Conservation (phyloP, 2,888 invertebrate species). For the Lumbricus terrestris region DNA sequence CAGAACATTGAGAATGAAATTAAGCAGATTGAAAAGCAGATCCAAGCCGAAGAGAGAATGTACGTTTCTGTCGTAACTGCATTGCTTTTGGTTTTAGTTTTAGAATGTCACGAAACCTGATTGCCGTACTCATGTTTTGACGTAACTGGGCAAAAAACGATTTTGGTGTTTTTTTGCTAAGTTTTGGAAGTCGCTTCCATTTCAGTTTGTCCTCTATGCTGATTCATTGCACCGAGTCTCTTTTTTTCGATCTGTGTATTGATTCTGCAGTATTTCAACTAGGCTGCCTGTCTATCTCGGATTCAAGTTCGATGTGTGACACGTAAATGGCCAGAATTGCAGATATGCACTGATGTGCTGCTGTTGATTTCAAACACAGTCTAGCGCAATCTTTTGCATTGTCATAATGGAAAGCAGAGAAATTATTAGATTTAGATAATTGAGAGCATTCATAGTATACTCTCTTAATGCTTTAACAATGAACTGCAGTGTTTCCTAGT, state of each 20-base stretch:
- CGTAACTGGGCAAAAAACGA: neutral
- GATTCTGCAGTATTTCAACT: neutral
- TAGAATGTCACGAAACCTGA: neutral
- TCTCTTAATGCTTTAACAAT: too few relatives aligned
- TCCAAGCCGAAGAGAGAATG: slow-evolving; percentile 52
- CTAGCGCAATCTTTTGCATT: too few relatives aligned
- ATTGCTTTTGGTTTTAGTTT: neutral
- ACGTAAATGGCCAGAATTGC: too few relatives aligned
- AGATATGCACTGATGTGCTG: too few relatives aligned
- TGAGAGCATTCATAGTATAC: too few relatives aligned
- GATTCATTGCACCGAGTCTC: too few relatives aligned
- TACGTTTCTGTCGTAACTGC: slow-evolving; percentile 34
- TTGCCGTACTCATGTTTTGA: neutral
- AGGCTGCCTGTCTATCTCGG: neutral
- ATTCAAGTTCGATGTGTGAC: too few relatives aligned
- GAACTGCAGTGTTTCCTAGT: too few relatives aligned
- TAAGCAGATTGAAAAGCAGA: slow-evolving; percentile 47
- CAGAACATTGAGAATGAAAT: slow-evolving; percentile 53
- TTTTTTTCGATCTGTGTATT: neutral
- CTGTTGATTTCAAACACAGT: too few relatives aligned
- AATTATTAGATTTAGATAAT: too few relatives aligned
- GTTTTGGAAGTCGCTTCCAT: neutral
- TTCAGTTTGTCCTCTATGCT: neutral
- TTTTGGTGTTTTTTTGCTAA: neutral
- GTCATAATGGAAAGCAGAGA: too few relatives aligned